Evolutionary conservation across 1,140 invertebrate species (phyloP), one percentile per base, ranked within the genome.

Genomic region (Triops longicaudatus): DNA sequence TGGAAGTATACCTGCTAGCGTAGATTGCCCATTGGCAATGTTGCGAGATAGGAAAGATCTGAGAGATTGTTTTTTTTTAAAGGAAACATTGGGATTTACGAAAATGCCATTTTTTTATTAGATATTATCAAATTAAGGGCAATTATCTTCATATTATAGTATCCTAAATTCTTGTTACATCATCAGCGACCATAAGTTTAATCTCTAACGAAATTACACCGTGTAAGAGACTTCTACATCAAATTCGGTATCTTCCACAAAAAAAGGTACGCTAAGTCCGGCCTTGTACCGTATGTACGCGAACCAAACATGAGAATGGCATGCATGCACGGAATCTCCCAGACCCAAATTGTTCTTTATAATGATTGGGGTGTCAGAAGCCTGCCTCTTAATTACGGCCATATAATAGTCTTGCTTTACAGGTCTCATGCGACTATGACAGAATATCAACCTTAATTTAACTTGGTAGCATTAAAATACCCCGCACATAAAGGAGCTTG

Each of bases 281-380:
- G 7, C 31, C 31, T 37, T 37, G 31, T 37, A 37, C 31, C 22
- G 22, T 63, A 63, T 63, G 2, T 63, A 63, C 14, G 50, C 50
- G 50, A 63, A 63, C 14, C 50, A 63, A 63, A 22, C 50, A 63
- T 22, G 50, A 22, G 50, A 63, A 63, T 63, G 14, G 50, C 50
- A 63, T 63, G 50, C 50, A 63, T 63, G 50, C 50, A 63, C 50
- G 50, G 50, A 63, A 63, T 63, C 50, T 63, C 50, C 50, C 17
- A 63, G 50, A 9, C 22, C 50, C 50, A 63, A 63, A 63, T 63
- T 17, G 50, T 63, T 63, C 50, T 63, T 63, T 63, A 63, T 63
- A 63, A 63, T 63, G 50, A 63, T 63, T 63, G 50, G 50, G 50
- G 50, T 63, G 50, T 63, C 50, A 63, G 50, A 63, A 63, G 50